phyloP scores from a whole-genome alignment of 2,888 invertebrate genomes.

The Nomada ferruginata region DNA sequence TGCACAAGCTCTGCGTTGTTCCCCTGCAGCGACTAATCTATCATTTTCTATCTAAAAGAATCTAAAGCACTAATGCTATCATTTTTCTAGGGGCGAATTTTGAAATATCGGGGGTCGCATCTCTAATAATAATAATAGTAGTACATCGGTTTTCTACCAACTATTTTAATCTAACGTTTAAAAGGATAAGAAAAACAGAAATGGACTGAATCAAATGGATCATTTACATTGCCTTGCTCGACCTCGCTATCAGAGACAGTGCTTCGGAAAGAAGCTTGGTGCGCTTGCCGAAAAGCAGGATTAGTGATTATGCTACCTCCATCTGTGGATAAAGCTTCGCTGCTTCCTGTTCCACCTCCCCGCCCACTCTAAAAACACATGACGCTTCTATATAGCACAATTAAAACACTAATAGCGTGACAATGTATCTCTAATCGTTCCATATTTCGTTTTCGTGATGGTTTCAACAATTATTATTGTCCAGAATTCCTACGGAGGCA shows the following conservation, averaged over 20 bases:
- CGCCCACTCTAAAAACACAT: constrained; percentile 76
- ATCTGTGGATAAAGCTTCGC: constrained; percentile 85
- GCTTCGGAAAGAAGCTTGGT: constrained; percentile 92
- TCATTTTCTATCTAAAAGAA: not conserved
- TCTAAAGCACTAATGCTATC: not conserved
- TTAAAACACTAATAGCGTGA: constrained; percentile 9
- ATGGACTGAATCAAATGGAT: constrained; percentile 60
- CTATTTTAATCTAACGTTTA: constrained; percentile 36
- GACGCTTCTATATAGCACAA: constrained; percentile 53
- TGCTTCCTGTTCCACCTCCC: constrained; percentile 79
- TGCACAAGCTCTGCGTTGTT: constrained; percentile 34
- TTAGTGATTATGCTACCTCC: constrained; percentile 93
- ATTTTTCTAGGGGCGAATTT: not conserved
- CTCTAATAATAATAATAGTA: constrained; percentile 2
- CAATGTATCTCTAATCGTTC: constrained; percentile 17
- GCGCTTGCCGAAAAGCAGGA: constrained; percentile 90
- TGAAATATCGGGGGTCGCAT: constrained; percentile 13
- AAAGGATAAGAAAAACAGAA: constrained; percentile 19
- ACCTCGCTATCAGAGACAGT: constrained; percentile 98
- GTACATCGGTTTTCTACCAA: not conserved
- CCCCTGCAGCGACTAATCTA: constrained; percentile 6
- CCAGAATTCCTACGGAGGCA: not conserved
- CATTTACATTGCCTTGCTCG: constrained; percentile 92
- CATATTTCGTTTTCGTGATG: not conserved
- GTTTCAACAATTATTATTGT: not conserved